These are phyloP conservation scores for Perithous albicinctus DNA, from an alignment of 2,888 invertebrate species.

Conservation along the genomic window DNA sequence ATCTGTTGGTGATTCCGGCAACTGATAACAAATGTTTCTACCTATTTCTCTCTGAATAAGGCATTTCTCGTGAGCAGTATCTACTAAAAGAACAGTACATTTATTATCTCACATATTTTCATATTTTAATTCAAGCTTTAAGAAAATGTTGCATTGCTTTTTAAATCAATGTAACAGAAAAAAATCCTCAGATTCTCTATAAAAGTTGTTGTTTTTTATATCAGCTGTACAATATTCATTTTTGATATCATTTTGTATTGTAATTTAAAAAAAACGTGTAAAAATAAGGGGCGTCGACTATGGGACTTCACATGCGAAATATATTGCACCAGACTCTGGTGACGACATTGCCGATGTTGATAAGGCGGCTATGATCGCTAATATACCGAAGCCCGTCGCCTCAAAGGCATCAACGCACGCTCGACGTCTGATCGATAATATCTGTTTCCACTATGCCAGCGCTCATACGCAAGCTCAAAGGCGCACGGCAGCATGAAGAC, in stretches of 20 bases:
- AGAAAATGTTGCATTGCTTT: too few relatives aligned
- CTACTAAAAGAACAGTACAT: too few relatives aligned
- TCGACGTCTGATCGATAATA: conserved; percentile 61
- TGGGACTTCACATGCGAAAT: not conserved
- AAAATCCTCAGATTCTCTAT: too few relatives aligned
- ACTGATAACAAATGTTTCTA: not conserved
- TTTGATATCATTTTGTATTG: too few relatives aligned
- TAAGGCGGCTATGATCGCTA: conserved; percentile 35
- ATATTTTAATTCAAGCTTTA: too few relatives aligned
- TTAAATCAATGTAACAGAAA: too few relatives aligned
- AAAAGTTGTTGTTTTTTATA: too few relatives aligned
- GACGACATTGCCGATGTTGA: conserved; percentile 27
- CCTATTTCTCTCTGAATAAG: not conserved
- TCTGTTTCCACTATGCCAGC: conserved; percentile 56
- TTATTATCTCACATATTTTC: too few relatives aligned
- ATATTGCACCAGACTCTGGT: conserved; percentile 6
- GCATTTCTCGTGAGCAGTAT: not conserved
- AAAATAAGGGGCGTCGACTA: not conserved
- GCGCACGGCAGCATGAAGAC: not conserved
- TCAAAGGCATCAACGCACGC: conserved; percentile 51
- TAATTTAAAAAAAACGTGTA: too few relatives aligned
- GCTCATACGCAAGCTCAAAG: conserved; percentile 47
- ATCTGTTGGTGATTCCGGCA: not conserved
- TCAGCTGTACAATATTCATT: too few relatives aligned
- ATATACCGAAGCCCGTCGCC: conserved; percentile 17